Evolutionary conservation across 2,797 vertebrate genomes (phyloP).

Genomic region (Pelochelys cantorii): DNA sequence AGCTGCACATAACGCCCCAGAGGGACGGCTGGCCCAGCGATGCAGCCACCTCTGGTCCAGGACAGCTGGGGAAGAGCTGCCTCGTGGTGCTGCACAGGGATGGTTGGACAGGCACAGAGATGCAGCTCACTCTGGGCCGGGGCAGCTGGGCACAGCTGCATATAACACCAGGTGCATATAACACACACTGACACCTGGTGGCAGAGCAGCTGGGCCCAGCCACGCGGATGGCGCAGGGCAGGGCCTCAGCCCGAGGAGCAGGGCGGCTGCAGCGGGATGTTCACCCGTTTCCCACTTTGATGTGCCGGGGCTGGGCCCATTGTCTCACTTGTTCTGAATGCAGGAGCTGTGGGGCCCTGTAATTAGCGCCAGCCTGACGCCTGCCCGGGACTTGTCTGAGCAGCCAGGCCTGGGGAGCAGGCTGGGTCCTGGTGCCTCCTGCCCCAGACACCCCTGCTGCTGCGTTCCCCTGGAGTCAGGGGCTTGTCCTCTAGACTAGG

Average conservation of each 20-base stretch:
- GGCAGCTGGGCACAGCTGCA: not conserved
- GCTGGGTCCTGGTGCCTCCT: not conserved
- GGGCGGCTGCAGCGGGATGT: not conserved
- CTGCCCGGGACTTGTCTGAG: not conserved
- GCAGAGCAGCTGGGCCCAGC: not conserved
- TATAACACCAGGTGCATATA: not conserved
- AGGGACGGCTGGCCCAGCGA: not conserved
- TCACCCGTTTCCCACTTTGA: not conserved
- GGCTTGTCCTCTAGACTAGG: not conserved
- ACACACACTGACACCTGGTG: constrained; percentile 50
- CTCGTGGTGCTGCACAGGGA: not conserved
- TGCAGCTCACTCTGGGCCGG: not conserved
- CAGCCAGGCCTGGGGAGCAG: not conserved
- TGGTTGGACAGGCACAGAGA: not conserved
- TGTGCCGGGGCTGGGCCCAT: not conserved
- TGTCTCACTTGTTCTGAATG: not conserved
- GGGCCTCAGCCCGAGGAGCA: not conserved
- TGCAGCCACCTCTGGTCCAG: not conserved
- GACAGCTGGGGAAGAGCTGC: not conserved
- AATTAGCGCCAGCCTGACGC: not conserved
- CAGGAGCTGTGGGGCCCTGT: not conserved
- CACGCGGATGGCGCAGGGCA: not conserved
- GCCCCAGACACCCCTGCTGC: not conserved
- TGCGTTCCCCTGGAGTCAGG: not conserved
- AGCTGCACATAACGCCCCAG: not conserved